These are phyloP conservation scores for Mythimna loreyi DNA, from an alignment of 2,888 invertebrate species.

Conservation along the genomic window DNA sequence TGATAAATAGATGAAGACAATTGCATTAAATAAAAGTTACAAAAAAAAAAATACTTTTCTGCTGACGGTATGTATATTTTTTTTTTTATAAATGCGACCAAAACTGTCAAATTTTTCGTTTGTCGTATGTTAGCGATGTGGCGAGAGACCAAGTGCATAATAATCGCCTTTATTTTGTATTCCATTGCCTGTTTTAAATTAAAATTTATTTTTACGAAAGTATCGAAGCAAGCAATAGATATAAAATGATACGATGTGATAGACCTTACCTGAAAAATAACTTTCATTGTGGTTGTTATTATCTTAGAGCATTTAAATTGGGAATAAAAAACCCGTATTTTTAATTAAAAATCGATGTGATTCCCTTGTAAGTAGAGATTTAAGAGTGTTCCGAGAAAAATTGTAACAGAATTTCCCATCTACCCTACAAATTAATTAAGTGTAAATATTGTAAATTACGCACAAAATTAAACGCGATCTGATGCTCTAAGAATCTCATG, in stretches of 20 bases:
- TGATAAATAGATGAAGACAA: conserved; percentile 34
- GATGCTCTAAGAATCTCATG: conserved; percentile 45
- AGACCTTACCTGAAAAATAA: conserved; percentile 18
- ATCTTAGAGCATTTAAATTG: conserved; percentile 49
- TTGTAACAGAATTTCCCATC: not conserved
- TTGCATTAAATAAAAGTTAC: conserved; percentile 17
- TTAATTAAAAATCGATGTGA: not conserved
- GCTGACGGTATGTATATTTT: conserved; percentile 61
- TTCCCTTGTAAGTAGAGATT: not conserved
- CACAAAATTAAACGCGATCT: conserved; percentile 46
- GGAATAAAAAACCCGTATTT: conserved; percentile 9
- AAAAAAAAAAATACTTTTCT: conserved; percentile 48
- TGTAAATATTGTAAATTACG: conserved; percentile 37
- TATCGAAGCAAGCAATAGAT: conserved; percentile 35
- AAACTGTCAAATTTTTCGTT: conserved; percentile 52
- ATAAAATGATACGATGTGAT: conserved; percentile 26
- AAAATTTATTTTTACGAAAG: conserved; percentile 18
- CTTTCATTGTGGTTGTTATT: conserved; percentile 25
- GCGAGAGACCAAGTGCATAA: conserved; percentile 54
- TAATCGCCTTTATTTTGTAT: conserved; percentile 50
- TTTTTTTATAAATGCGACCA: conserved; percentile 58
- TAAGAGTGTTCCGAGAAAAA: conserved; percentile 1
- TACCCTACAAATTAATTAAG: conserved; percentile 1
- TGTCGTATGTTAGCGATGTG: conserved; percentile 59
- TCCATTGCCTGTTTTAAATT: conserved; percentile 21